Evolutionary conservation across 2,888 invertebrate species (phyloP).

Genomic region (Lysandra bellargus): DNA sequence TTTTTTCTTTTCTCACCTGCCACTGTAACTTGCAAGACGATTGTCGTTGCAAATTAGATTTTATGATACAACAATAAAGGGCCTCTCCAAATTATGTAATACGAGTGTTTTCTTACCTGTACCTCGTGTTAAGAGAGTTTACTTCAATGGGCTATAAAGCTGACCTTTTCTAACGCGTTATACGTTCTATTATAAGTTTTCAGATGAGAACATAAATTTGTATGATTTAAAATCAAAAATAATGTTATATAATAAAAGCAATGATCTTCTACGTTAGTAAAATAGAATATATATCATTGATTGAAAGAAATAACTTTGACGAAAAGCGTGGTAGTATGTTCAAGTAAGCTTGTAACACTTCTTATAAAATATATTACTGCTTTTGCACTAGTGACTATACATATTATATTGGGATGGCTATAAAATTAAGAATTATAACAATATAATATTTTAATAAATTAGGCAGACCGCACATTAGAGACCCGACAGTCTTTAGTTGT

Average conservation of each 20-base stretch:
- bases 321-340: too few species aligned
- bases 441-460: too few species aligned
- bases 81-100: background rate
- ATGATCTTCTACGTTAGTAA: too few species aligned
- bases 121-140: background rate
- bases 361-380: too few species aligned
- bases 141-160: constrained; percentile 8
- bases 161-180: background rate
- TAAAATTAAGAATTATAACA: too few species aligned
- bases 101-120: background rate
- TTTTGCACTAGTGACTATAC: too few species aligned
- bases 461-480: too few species aligned
- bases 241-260: background rate
- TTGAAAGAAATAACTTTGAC: too few species aligned
- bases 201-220: background rate
- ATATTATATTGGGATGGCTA: too few species aligned
- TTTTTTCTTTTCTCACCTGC: background rate
- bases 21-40: background rate
- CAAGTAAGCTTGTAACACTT: too few species aligned
- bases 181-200: constrained; percentile 13
- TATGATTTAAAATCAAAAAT: background rate
- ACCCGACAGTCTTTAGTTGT: too few species aligned
- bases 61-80: background rate
- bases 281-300: too few species aligned
- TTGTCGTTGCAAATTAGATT: constrained; percentile 7